phyloP scores from a whole-genome alignment of 2,888 invertebrate genomes.

The Cheilosia urbana region DNA sequence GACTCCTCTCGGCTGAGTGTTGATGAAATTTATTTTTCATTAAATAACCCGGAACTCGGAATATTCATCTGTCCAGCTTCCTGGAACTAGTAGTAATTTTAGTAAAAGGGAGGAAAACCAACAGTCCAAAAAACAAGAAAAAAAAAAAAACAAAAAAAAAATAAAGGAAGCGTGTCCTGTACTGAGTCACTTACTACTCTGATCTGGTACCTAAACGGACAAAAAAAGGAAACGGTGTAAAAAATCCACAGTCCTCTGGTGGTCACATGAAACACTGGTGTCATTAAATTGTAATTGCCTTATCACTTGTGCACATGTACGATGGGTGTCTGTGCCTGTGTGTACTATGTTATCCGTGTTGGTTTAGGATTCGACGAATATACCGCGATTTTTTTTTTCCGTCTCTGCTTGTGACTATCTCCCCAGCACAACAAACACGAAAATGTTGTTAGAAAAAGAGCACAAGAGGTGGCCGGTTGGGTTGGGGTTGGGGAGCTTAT shows the following conservation, averaged over 20 bases:
- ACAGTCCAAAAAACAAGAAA: slow-evolving; percentile 34
- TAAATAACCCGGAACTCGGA: slow-evolving; percentile 47
- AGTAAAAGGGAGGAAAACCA: slow-evolving; percentile 15
- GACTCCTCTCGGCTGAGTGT: slow-evolving; percentile 7
- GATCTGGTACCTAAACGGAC: not conserved
- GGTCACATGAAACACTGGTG: slow-evolving; percentile 63
- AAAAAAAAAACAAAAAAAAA: no score
- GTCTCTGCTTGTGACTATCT: slow-evolving; percentile 34
- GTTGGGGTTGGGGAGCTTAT: slow-evolving; percentile 30
- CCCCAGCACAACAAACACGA: slow-evolving; percentile 47
- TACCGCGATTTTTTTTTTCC: slow-evolving; percentile 33
- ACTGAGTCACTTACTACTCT: not conserved
- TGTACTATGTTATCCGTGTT: slow-evolving; percentile 64
- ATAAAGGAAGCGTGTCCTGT: slow-evolving; percentile 31
- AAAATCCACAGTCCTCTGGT: slow-evolving; percentile 29
- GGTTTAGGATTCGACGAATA: slow-evolving; percentile 61
- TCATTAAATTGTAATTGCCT: slow-evolving; percentile 75
- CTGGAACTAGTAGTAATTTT: slow-evolving; percentile 29
- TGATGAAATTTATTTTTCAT: slow-evolving; percentile 66
- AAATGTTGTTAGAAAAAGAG: slow-evolving; percentile 42
- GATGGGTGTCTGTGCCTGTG: slow-evolving; percentile 27
- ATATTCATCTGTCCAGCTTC: slow-evolving; percentile 46
- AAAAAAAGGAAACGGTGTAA: slow-evolving; percentile 14
- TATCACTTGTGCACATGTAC: slow-evolving; percentile 61
- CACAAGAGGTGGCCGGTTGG: slow-evolving; percentile 24